phyloP scores from a whole-genome alignment of 1,140 invertebrate species.

The Drosophila sulfurigaster region DNA sequence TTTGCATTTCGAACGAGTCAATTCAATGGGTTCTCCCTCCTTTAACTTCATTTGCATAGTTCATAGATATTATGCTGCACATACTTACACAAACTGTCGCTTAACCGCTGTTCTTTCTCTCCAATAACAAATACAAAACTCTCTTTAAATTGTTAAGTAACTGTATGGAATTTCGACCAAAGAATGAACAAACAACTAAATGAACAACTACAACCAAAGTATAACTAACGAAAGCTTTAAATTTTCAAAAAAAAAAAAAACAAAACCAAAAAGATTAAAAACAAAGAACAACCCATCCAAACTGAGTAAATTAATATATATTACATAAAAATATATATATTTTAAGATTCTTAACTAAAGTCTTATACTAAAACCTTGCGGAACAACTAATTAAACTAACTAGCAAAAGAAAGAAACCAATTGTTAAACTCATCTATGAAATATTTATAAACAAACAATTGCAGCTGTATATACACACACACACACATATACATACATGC shows the following conservation, averaged over 20 bases:
- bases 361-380: constrained; percentile 61
- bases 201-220: constrained; percentile 48
- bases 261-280: not conserved
- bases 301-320: constrained; percentile 48
- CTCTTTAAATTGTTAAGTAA: constrained; percentile 1
- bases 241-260: constrained; percentile 44
- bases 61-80: not conserved
- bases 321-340: constrained; percentile 35
- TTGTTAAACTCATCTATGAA: constrained; percentile 22
- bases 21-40: constrained; percentile 7
- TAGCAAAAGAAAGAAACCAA: not conserved
- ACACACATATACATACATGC: not conserved
- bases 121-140: not conserved
- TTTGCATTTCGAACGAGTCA: constrained; percentile 23
- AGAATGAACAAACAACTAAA: constrained; percentile 5
- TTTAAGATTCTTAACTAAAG: constrained; percentile 57
- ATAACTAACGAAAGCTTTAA: constrained; percentile 78
- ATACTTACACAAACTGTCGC: not conserved
- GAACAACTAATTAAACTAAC: constrained; percentile 61
- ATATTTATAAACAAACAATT: constrained; percentile 15
- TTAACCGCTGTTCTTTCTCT: not conserved
- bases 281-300: constrained; percentile 62
- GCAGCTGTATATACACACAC: constrained; percentile 19
- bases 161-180: constrained; percentile 45
- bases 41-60: constrained; percentile 19